Evolutionary conservation across 2,113 vertebrate genomes (phyloP), one percentile per base, ranked within the genome.

Genomic region (Anhinga rufa): DNA sequence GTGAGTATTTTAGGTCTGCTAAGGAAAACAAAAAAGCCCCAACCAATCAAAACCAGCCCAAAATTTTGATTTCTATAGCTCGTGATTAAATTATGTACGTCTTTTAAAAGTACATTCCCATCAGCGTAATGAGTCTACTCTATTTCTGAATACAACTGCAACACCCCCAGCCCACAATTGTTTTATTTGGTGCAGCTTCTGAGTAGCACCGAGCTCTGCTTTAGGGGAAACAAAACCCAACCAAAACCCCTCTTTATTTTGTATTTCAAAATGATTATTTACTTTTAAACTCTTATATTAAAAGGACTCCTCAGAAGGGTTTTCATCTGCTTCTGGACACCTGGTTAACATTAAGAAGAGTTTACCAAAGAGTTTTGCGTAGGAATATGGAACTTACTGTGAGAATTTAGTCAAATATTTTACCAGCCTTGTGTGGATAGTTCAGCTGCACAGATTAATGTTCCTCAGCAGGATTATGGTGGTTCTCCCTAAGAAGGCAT

Each of bases 331-430:
- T 92, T 92, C 44, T 80, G 91, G 94, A 66, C 91, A 95, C 75
- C 84, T 95, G 94, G 70, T 81, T 94, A 94, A 92, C 84, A 94
- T 92, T 96, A 92, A 95, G 78, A 95, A 79, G 7, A 82, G 75
- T 95, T 95, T 95, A 80, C 75, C 42, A n/a, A 78, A 77, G 89
- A 82, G 68, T 95, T 96, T 95, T 86, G 38, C 3, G 21, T 46
- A 57, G 71, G n/a, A 86, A 91, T 64, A 36, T 12, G 57, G 75
- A 94, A 87, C 64, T 93, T 82, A 38, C 15, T 42, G 51, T 91
- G 81, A 94, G 91, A 91, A 95, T 91, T 96, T 86, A 93, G 83
- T 87, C 70, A 96, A 95, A 95, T 87, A 94, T 95, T 97, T 93
- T 91, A 46, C 78, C 42, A 90, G 49, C 16, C 40, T 90, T 88